A percentile compares a stretch with the other conserved stretches of the same genome.
phyloP scores from a whole-genome alignment of 2,113 vertebrate species.

The Charina bottae region DNA sequence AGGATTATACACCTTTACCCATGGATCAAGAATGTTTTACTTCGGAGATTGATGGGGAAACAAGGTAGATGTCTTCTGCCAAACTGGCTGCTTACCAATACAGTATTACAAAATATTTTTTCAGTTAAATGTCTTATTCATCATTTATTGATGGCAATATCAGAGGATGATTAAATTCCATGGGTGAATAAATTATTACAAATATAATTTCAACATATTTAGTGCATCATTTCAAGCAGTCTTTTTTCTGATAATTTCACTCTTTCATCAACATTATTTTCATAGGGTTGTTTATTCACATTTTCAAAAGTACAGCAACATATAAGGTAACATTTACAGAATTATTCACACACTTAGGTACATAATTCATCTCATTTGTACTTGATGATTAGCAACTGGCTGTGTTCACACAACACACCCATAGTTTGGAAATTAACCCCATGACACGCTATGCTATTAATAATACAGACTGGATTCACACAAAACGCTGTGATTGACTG shows the following conservation, averaged over 20 bases:
- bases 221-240: background rate
- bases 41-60: background rate
- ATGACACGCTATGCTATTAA: background rate
- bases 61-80: background rate
- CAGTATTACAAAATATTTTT: background rate
- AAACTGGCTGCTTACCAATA: background rate
- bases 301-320: background rate
- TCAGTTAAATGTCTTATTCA: background rate
- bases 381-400: background rate
- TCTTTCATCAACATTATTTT: background rate
- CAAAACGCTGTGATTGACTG: background rate
- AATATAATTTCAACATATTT: background rate
- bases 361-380: background rate
- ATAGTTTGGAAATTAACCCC: background rate
- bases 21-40: background rate
- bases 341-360: background rate
- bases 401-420: background rate
- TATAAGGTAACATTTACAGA: background rate
- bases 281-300: background rate
- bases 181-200: background rate
- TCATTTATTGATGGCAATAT: background rate
- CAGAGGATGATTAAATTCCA: background rate
- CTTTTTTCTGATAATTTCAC: background rate
- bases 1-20: background rate
- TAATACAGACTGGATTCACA: background rate